Base-by-base conservation (phyloP, 2,113 vertebrate species). In the Mobula hypostoma region DNA sequence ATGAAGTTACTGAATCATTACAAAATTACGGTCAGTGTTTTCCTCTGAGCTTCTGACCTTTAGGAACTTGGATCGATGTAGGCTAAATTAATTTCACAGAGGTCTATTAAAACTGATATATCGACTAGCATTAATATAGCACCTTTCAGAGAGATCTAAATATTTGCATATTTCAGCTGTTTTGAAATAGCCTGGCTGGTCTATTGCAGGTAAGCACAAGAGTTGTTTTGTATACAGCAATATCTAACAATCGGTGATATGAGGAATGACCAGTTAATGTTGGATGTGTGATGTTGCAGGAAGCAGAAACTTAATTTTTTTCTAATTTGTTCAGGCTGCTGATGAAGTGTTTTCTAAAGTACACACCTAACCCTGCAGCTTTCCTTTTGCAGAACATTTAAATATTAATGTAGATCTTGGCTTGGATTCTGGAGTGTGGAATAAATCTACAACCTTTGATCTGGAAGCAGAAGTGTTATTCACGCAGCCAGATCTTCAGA, bases 1-100 rank as follows among this genome's bases (percentile, higher is more conserved):
- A 90, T 66, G 61, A 63, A 90, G n/a, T 90, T 63, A 19, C 15
- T 90, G 85, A 90, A 90, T 90, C 32, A 32, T 66, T 32, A 90
- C 12, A 12, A 66, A 90, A 90, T 90, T 90, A 90, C 66, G 85
- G 61, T 32, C 85, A 90, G 61, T 90, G 32, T 90, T 90, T 7
- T 66, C 61, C 85, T 90, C 29, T 66, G 29, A 19, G 85, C 29
- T 32, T 66, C 61, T 90, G 85, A 90, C 85, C 85, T 90, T 90
- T 90, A 90, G 61, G 29, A 90, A 66, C 61, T 87, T 90, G 61
- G n/a, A 90, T 90, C 85, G n/a, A 90, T 90, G 61, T 15, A 7
- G 85, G 85, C 85, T 63, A 90, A 90, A 32, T 90, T 90, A 66
- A 90, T 90, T 58, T 90, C n/a, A 66, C 85, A 17, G 61, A 68